Conservation (phyloP, 2,888 invertebrate species). For the Sphaeridia pumilis region DNA sequence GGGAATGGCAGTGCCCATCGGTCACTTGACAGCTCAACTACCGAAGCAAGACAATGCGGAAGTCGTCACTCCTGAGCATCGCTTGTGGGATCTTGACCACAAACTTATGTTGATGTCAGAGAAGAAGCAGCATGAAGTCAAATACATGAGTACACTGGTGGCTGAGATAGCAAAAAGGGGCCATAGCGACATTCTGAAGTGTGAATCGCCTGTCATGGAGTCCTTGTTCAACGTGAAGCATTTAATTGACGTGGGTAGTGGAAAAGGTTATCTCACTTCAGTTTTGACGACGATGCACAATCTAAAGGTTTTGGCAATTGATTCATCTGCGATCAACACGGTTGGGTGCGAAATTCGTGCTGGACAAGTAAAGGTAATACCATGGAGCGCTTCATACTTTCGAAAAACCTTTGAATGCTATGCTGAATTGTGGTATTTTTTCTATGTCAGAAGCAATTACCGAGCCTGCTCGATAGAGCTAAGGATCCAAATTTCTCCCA, state of each 20-base stretch:
- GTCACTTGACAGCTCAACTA: too few relatives aligned
- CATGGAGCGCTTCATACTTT: too few relatives aligned
- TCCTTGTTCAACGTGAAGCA: slow-evolving; percentile 38
- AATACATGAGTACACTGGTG: slow-evolving; percentile 51
- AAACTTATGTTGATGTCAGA: slow-evolving; percentile 51
- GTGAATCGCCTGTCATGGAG: not conserved
- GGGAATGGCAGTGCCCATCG: not conserved
- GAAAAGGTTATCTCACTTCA: slow-evolving; percentile 72
- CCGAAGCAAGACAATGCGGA: too few relatives aligned
- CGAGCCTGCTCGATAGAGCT: not conserved
- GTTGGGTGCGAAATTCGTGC: slow-evolving; percentile 50
- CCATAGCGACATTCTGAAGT: not conserved
- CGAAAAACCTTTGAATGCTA: too few relatives aligned
- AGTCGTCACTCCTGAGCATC: too few relatives aligned
- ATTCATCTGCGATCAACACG: slow-evolving; percentile 57
- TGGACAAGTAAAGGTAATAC: slow-evolving; percentile 39
- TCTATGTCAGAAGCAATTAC: slow-evolving; percentile 13
- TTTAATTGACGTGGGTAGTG: slow-evolving; percentile 76
- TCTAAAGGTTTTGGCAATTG: slow-evolving; percentile 67
- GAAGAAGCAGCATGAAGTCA: slow-evolving; percentile 72
- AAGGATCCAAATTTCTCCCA: not conserved
- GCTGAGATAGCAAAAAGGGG: slow-evolving; percentile 43
- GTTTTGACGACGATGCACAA: slow-evolving; percentile 57
- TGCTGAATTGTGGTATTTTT: too few relatives aligned
- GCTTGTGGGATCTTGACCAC: slow-evolving; percentile 26